phyloP scores from a whole-genome alignment of 2,797 vertebrate species.

The Poecilia velifera region DNA sequence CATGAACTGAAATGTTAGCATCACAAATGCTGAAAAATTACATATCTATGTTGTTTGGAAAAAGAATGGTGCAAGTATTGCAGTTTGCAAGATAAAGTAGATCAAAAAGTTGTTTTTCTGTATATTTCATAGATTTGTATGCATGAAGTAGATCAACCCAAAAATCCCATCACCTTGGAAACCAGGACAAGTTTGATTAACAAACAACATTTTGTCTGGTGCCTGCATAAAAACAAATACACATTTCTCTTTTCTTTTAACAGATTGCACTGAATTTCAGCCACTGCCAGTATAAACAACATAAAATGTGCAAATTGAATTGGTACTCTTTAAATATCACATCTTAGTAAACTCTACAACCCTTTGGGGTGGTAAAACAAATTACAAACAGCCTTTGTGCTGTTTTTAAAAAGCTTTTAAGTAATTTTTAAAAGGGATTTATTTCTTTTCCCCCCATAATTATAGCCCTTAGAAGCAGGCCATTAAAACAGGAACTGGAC shows the following conservation, averaged over 20 bases:
- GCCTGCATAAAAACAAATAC: neutral
- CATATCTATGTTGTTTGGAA: neutral
- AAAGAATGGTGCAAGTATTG: slow-evolving; percentile 3
- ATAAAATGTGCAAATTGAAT: slow-evolving; percentile 1
- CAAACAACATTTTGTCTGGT: slow-evolving; percentile 8
- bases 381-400: neutral
- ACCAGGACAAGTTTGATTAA: slow-evolving; percentile 10
- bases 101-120: slow-evolving; percentile 17
- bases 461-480: neutral
- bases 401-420: neutral
- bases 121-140: slow-evolving; percentile 22
- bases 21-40: slow-evolving; percentile 6
- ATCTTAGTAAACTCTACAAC: neutral
- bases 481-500: neutral
- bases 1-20: neutral
- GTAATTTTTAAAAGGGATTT: neutral
- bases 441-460: neutral
- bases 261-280: neutral
- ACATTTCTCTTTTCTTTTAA: neutral
- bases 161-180: neutral
- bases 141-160: neutral
- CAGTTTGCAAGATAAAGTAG: slow-evolving; percentile 11
- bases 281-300: neutral
- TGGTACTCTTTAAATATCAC: slow-evolving; percentile 12
- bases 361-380: neutral